Evolutionary conservation across 2,888 invertebrate species (phyloP), one percentile per base, ranked within the genome.

Genomic region (Cosmorhoe ocellata): DNA sequence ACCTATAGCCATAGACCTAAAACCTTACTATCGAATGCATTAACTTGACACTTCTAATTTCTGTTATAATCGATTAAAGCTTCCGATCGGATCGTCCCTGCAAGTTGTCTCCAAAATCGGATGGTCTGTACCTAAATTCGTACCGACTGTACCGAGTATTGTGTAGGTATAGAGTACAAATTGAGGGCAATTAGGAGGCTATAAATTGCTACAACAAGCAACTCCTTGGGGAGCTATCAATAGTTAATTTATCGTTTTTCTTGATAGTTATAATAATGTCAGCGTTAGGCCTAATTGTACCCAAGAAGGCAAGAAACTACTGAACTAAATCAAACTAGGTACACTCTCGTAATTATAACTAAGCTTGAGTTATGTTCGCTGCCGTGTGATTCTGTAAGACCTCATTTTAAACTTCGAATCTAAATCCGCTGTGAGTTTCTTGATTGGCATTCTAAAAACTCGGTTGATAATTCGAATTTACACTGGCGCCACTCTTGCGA

Each of bases 191-290:
- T 85, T 86, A 84, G 76, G 42, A 54, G 66, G 68, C 74, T 67
- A 79, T 84, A 85, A 84, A 86, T 82, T 73, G 77, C 68, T 67
- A 60, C 67, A 71, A 71, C 71, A 69, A 8, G 39, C 26, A 59
- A 54, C 77, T 79, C 84, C 81, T 79, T 55, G 67, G 82, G 83
- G 85, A 66, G 80, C 81, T 83, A 79, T 84, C 77, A 67, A 72
- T 69, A 56, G 52, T 49, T 75, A 80, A 84, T 86, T 82, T 84
- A 85, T 81, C 59, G 74, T 73, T 74, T 75, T 81, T 78, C 82
- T 81, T 78, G 69, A 48, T 52, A 39, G 34, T 55, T 51, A n/a
- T n/a, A 3, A 47, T 51, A 9, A 41, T 30, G 48, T 41, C 47
- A 45, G 27, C 24, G 26, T 45, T 33, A 43, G 40, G 39, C 22